These are phyloP conservation scores for Mobula hypostoma DNA, from an alignment of 2,113 vertebrate species.

Conservation along the genomic window DNA sequence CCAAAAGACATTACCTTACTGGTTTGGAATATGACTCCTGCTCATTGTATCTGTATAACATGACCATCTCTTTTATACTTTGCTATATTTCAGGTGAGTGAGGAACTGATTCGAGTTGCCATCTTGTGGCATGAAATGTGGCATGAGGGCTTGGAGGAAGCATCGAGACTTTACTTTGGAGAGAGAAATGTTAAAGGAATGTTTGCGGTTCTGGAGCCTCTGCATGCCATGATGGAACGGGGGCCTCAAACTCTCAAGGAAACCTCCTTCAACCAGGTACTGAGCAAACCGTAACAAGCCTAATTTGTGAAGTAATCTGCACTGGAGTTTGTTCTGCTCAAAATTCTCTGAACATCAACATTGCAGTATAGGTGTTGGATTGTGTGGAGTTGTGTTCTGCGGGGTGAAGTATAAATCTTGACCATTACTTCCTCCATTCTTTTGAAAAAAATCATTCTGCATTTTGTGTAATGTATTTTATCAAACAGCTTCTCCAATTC, in stretches of 20 bases:
- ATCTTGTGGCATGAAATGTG: constrained; percentile 99
- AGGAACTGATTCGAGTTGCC: constrained; percentile 94
- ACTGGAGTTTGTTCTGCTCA: background rate
- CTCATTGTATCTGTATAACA: background rate
- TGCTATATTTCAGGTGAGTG: constrained; percentile 74
- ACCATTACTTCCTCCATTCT: background rate
- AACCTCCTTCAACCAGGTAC: constrained; percentile 95
- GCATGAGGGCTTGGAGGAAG: constrained; percentile 94
- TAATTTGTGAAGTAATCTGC: background rate
- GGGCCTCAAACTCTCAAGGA: constrained; percentile 97
- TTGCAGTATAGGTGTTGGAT: background rate
- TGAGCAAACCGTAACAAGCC: background rate
- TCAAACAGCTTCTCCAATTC: background rate
- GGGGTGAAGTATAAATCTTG: background rate
- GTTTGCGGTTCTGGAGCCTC: constrained; percentile 94
- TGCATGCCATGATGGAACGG: constrained; percentile 97
- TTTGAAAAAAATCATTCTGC: background rate
- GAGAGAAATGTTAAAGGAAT: constrained; percentile 97
- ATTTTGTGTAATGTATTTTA: background rate
- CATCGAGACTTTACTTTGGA: constrained; percentile 90
- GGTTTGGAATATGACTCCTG: background rate
- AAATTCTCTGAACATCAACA: background rate
- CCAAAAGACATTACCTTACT: background rate
- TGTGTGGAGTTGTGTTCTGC: background rate
- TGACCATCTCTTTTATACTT: background rate